Evolutionary conservation across 2,797 vertebrate genomes (phyloP).

Genomic region (Erethizon dorsatum): DNA sequence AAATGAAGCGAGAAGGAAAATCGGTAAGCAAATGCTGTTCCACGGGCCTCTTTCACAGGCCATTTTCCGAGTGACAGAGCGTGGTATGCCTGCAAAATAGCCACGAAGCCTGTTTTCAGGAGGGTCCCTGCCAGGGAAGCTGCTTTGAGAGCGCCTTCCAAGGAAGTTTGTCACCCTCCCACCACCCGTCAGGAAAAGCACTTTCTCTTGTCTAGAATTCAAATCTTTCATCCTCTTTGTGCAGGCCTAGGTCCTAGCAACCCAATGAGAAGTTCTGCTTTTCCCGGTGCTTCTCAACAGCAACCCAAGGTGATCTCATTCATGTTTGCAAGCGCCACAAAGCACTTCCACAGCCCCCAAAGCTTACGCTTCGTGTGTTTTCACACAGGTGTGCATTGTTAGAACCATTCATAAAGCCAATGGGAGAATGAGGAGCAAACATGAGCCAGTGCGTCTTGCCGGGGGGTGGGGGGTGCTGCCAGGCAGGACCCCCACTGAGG

Average conservation of each 20-base stretch:
- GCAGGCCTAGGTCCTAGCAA: not conserved
- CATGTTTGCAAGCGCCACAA: not conserved
- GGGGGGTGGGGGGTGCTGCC: not conserved
- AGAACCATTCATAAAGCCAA: not conserved
- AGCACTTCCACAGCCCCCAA: not conserved
- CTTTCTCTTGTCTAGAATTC: conserved; percentile 1
- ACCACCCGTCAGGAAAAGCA: not conserved
- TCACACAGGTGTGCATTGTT: not conserved
- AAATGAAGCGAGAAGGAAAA: conserved; percentile 91
- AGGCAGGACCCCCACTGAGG: not conserved
- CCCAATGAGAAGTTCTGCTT: not conserved
- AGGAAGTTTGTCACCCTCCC: not conserved
- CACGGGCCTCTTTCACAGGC: not conserved
- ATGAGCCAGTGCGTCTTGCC: not conserved
- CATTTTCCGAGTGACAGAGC: conserved; percentile 3
- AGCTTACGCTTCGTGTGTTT: not conserved
- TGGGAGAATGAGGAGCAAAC: not conserved
- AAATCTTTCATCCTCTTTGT: not conserved
- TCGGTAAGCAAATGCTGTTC: conserved; percentile 93
- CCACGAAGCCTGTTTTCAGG: not conserved
- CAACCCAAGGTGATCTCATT: not conserved
- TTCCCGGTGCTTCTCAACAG: not conserved
- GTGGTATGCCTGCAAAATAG: not conserved
- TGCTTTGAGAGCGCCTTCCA: not conserved
- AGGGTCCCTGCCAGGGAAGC: not conserved